Evolutionary conservation across 53 echinoderm and acorn worm genomes (phyloP).

Genomic region (Actinopyga echinites): DNA sequence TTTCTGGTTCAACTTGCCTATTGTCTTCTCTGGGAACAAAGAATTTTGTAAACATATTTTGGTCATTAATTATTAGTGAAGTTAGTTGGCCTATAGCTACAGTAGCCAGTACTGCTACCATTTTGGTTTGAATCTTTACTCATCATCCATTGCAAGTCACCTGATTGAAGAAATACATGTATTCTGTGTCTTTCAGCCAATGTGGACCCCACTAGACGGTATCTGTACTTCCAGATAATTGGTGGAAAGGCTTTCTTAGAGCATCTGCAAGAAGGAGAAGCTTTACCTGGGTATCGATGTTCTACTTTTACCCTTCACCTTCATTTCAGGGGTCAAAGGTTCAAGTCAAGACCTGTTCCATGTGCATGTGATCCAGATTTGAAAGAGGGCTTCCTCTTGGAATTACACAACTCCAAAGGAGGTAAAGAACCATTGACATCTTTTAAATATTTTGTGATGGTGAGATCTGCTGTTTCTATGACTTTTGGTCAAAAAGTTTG

Average conservation of each 20-base stretch:
- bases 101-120: too few species aligned
- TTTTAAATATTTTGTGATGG: too few species aligned
- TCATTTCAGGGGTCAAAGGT: conserved; percentile 91
- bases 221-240: conserved; percentile 83
- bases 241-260: conserved; percentile 94
- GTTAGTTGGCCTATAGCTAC: too few species aligned
- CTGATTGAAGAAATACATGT: too few species aligned
- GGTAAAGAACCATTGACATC: conserved; percentile 42
- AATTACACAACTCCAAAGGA: conserved; percentile 79
- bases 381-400: conserved; percentile 88
- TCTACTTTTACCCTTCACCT: conserved; percentile 81
- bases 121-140: too few species aligned
- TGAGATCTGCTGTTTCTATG: too few species aligned
- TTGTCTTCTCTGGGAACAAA: too few species aligned
- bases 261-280: conserved; percentile 91
- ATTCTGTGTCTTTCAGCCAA: conserved; percentile 59
- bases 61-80: too few species aligned
- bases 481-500: too few species aligned
- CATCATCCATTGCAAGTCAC: too few species aligned
- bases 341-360: conserved; percentile 86
- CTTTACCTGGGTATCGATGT: conserved; percentile 82
- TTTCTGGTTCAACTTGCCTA: too few species aligned
- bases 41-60: too few species aligned
- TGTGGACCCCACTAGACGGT: conserved; percentile 90
- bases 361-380: conserved; percentile 98